Evolutionary conservation across 2,888 invertebrate species (phyloP).

Genomic region (Acanthosepion lycidas): DNA sequence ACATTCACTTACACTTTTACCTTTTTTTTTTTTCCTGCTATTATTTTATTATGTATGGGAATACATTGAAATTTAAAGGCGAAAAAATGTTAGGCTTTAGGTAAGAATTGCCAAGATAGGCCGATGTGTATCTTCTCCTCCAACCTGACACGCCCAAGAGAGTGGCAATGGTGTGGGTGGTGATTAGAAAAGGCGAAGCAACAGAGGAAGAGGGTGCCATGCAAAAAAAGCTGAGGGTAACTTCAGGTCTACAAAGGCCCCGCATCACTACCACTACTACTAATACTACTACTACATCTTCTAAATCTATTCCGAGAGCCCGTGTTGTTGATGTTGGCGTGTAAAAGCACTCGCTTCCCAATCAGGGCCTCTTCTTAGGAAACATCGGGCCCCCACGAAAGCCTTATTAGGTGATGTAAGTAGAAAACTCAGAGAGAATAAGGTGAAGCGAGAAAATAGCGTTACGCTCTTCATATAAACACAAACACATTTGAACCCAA

Average conservation of each 20-base stretch:
- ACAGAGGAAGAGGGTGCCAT: background rate
- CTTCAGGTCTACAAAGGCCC: background rate
- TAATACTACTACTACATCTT: background rate
- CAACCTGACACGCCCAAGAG: background rate
- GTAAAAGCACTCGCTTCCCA: background rate
- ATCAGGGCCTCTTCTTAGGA: background rate
- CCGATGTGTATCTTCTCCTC: background rate
- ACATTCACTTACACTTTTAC: no score
- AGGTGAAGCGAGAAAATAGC: no score
- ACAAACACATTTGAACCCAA: no score
- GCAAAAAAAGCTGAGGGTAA: background rate
- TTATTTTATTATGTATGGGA: no score
- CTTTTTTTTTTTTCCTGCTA: no score
- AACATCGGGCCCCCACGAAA: background rate
- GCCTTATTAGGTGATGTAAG: slow-evolving; percentile 33
- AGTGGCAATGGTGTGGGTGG: background rate
- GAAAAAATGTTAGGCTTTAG: background rate
- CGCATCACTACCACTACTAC: background rate
- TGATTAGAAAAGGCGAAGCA: background rate
- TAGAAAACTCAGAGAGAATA: background rate
- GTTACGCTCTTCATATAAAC: no score
- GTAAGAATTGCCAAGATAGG: background rate
- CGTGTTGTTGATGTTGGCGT: background rate
- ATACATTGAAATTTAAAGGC: background rate
- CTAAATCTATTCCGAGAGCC: background rate